phyloP scores from a whole-genome alignment of 1,140 invertebrate species.

The Sarcophaga peregrina region DNA sequence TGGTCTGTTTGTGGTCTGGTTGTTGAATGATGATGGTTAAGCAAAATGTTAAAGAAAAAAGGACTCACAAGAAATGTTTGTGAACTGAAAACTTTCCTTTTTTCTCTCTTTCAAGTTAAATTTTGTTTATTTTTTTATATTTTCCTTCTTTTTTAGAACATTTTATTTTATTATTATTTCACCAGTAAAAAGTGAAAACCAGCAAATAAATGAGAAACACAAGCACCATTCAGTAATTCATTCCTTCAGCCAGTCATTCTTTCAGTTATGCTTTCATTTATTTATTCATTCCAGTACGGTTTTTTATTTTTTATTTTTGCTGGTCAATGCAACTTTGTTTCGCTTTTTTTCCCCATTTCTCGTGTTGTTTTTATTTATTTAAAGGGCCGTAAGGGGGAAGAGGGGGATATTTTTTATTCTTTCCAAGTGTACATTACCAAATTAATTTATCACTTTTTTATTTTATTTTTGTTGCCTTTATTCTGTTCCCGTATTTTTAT shows the following conservation, averaged over 20 bases:
- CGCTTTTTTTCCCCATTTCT: too few relatives aligned
- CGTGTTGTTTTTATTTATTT: too few relatives aligned
- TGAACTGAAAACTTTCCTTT: not conserved
- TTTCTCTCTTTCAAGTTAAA: not conserved
- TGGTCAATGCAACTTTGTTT: too few relatives aligned
- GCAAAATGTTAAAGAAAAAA: not conserved
- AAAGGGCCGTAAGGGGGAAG: too few relatives aligned
- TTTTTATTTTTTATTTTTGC: too few relatives aligned
- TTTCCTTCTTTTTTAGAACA: too few relatives aligned
- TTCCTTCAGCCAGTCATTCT: not conserved
- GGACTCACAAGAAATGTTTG: too few relatives aligned
- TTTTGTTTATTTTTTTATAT: not conserved
- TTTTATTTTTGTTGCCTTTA: too few relatives aligned
- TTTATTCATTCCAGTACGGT: not conserved
- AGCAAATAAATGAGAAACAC: not conserved
- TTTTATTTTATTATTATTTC: not conserved
- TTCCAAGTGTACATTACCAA: slow-evolving; percentile 17
- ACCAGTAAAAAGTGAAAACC: not conserved
- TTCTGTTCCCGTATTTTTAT: not conserved
- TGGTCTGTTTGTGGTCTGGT: not conserved
- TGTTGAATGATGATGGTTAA: not conserved
- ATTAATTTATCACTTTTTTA: not conserved
- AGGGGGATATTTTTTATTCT: too few relatives aligned
- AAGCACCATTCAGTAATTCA: not conserved
- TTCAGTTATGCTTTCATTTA: not conserved